Conservation (phyloP, 2,113 vertebrate species). For the Zosterops japonicus region DNA sequence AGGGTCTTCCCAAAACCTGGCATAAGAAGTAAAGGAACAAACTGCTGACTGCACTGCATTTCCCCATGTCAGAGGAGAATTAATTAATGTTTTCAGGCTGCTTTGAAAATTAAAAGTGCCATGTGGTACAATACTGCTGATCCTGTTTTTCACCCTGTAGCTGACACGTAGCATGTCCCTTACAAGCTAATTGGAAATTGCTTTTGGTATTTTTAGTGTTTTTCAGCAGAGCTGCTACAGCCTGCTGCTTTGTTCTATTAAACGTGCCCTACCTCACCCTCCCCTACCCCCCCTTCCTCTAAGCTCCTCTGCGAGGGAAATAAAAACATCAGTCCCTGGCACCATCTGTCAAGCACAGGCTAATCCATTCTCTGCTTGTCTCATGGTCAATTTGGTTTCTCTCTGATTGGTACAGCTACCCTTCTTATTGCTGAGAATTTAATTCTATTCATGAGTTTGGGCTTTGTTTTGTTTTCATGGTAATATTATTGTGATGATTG, state of each 20-base stretch:
- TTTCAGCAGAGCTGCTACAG: neutral
- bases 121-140: neutral
- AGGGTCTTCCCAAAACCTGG: conserved; percentile 1
- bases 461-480: conserved; percentile 1
- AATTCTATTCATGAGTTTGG: neutral
- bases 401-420: neutral
- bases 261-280: neutral
- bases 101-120: conserved; percentile 28
- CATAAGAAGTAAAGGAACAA: neutral
- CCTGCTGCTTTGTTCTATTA: neutral
- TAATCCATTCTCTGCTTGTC: conserved; percentile 53
- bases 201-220: conserved; percentile 5
- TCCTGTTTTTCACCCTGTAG: neutral
- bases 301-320: conserved; percentile 19
- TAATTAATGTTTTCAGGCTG: conserved; percentile 7
- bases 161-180: neutral
- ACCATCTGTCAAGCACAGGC: conserved; percentile 52
- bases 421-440: neutral
- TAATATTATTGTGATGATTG: neutral
- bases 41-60: neutral
- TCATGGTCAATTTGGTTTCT: conserved; percentile 27
- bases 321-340: conserved; percentile 31
- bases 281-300: neutral
- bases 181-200: neutral
- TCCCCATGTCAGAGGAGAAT: neutral